Evolutionary conservation across 2,888 invertebrate species (phyloP).

Genomic region (Nomada hirtipes): DNA sequence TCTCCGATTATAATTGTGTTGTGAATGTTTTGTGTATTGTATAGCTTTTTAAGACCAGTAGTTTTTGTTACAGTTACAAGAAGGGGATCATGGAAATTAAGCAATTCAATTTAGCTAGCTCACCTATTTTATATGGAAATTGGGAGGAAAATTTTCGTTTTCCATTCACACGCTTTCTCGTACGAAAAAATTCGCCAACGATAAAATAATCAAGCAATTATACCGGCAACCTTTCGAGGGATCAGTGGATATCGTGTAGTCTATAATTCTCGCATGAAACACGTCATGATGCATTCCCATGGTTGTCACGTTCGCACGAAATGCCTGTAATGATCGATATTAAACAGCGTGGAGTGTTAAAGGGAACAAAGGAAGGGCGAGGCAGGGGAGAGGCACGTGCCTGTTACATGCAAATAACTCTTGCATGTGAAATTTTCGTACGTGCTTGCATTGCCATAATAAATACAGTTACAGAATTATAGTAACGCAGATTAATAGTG

Average conservation of each 20-base stretch:
- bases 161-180: not conserved
- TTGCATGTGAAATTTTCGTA: conserved; percentile 52
- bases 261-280: conserved; percentile 19
- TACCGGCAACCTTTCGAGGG: not conserved
- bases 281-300: conserved; percentile 29
- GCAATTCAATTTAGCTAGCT: no score
- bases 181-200: not conserved
- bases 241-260: conserved; percentile 6
- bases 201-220: not conserved
- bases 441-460: no score
- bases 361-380: conserved; percentile 38
- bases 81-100: no score
- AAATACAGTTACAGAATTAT: no score
- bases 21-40: no score
- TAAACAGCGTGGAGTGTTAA: conserved; percentile 48
- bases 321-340: conserved; percentile 59
- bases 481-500: no score
- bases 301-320: conserved; percentile 51
- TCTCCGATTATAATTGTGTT: no score
- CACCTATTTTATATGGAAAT: no score
- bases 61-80: no score
- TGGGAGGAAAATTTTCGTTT: no score
- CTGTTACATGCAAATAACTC: conserved; percentile 66
- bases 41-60: no score
- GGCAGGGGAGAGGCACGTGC: conserved; percentile 18